These are phyloP conservation scores for Sminthopsis crassicaudata DNA, from an alignment of 2,113 vertebrate species.

Conservation along the genomic window DNA sequence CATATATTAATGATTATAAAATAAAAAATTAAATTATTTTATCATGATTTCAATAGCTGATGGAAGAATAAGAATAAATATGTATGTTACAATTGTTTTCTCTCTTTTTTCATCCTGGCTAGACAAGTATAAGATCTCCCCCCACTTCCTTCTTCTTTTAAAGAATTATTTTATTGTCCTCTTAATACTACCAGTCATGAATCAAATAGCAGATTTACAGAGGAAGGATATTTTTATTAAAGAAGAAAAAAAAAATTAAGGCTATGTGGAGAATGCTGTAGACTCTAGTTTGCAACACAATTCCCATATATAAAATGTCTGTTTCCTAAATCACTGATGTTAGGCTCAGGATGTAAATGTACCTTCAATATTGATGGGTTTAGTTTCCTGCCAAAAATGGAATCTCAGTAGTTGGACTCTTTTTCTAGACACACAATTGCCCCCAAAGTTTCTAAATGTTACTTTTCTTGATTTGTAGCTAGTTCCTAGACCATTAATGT, in stretches of 20 bases:
- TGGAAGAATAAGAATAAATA: background rate
- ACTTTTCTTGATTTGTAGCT: background rate
- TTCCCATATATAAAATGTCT: slow-evolving; percentile 24
- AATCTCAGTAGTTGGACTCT: background rate
- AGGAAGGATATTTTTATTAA: background rate
- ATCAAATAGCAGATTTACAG: background rate
- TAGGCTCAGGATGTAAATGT: slow-evolving; percentile 3
- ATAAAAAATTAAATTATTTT: background rate
- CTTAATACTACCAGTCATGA: background rate
- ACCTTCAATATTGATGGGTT: background rate
- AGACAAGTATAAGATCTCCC: background rate
- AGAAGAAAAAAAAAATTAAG: background rate
- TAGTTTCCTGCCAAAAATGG: slow-evolving; percentile 38
- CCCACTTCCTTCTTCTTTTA: background rate
- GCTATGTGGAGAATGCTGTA: background rate
- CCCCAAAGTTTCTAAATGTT: background rate
- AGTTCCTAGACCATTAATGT: slow-evolving; percentile 16
- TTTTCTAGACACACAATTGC: background rate
- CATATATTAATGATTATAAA: background rate
- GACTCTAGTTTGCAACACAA: background rate
- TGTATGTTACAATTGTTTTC: background rate
- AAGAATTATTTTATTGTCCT: background rate
- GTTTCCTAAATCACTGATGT: slow-evolving; percentile 26
- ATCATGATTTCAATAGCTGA: background rate
- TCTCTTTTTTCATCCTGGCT: background rate